Evolutionary conservation across 2,113 vertebrate genomes (phyloP).

Genomic region (Rhegmatorhina hoffmannsi): DNA sequence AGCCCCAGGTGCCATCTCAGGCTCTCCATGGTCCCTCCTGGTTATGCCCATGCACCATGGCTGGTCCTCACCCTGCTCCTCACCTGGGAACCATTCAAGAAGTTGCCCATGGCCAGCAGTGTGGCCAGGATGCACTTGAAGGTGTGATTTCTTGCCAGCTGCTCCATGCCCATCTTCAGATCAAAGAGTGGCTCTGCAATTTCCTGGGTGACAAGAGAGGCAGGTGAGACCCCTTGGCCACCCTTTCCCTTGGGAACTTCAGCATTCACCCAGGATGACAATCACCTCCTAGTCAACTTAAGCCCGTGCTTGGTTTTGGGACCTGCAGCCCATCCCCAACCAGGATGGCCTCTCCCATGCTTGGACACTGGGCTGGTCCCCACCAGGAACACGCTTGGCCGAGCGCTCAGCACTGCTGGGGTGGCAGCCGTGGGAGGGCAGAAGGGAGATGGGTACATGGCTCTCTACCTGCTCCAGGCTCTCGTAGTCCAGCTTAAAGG

Average conservation of each 20-base stretch:
- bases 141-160: constrained; percentile 89
- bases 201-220: constrained; percentile 76
- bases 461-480: constrained; percentile 87
- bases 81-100: constrained; percentile 91
- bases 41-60: neutral
- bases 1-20: neutral
- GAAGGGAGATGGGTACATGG: too few species aligned
- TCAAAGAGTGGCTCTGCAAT: constrained; percentile 94
- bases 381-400: neutral
- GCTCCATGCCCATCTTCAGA: constrained; percentile 94
- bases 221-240: neutral
- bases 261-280: neutral
- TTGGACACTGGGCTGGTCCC: neutral
- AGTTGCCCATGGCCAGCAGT: constrained; percentile 92
- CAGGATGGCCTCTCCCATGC: neutral
- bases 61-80: constrained; percentile 39
- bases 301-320: neutral
- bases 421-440: rapidly evolving
- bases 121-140: constrained; percentile 92
- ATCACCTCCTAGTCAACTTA: neutral
- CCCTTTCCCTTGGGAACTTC: neutral
- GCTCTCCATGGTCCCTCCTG: neutral
- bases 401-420: neutral
- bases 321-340: neutral
- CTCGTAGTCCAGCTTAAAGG: constrained; percentile 95